phyloP scores from a whole-genome alignment of 2,888 invertebrate species.

The Amphimallon solstitiale region DNA sequence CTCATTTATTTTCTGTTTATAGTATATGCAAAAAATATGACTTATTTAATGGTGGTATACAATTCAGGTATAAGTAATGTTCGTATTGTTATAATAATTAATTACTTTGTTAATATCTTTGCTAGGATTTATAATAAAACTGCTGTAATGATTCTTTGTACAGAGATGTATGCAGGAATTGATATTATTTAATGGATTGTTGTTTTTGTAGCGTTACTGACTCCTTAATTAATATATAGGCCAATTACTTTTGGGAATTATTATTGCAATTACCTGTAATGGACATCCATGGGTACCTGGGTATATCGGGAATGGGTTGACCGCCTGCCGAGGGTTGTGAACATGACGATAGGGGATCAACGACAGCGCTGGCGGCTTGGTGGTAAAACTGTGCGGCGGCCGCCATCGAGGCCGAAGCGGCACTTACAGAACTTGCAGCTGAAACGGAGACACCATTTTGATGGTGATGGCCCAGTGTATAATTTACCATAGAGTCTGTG shows the following conservation, averaged over 20 bases:
- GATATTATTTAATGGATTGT: too few species aligned
- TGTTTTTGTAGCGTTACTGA: too few species aligned
- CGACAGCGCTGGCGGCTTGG: conserved; percentile 81
- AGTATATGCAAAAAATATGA: too few species aligned
- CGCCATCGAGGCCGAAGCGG: conserved; percentile 74
- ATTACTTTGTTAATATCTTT: too few species aligned
- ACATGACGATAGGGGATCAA: conserved; percentile 85
- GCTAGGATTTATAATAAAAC: too few species aligned
- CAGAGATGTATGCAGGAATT: too few species aligned
- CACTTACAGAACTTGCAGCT: conserved; percentile 75
- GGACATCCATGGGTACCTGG: conserved; percentile 96
- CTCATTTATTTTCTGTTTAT: too few species aligned
- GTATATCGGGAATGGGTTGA: conserved; percentile 90
- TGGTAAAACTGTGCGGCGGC: conserved; percentile 88
- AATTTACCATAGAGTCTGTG: conserved; percentile 82
- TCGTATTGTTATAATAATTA: too few species aligned
- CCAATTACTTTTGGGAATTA: not conserved
- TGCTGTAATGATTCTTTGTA: too few species aligned
- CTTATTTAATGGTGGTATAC: too few species aligned
- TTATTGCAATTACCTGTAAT: conserved; percentile 82
- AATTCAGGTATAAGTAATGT: too few species aligned
- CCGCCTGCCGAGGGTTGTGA: conserved; percentile 76
- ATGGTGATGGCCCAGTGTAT: conserved; percentile 81
- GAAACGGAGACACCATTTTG: conserved; percentile 73
- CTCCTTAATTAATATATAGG: too few species aligned